These are phyloP conservation scores for Stenodema calcarata DNA, from an alignment of 2,888 invertebrate species.

Conservation along the genomic window DNA sequence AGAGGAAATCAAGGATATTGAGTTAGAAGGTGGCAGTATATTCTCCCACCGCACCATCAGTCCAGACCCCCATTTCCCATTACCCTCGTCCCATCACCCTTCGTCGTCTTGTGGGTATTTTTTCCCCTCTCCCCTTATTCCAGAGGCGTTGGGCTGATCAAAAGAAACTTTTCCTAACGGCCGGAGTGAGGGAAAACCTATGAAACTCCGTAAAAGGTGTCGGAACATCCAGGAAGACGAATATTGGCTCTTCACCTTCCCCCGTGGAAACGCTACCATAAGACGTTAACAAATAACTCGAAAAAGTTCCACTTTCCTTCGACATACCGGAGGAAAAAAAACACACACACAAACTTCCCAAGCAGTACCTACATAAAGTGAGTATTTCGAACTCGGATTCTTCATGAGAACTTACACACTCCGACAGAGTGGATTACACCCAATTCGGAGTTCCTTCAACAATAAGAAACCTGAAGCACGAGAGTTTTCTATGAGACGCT, in stretches of 20 bases:
- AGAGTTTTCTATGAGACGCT: too few species aligned
- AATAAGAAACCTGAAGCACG: neutral
- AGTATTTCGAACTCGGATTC: neutral
- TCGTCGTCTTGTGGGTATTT: neutral
- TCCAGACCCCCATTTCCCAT: constrained; percentile 1
- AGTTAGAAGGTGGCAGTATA: constrained; percentile 12
- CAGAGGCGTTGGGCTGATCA: neutral
- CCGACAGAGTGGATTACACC: neutral
- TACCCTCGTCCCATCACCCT: neutral
- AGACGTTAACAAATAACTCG: neutral
- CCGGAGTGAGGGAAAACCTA: neutral
- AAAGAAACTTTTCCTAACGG: neutral
- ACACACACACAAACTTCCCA: neutral
- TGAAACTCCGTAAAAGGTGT: neutral
- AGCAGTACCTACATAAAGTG: neutral
- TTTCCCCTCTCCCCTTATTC: neutral
- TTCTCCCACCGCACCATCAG: neutral
- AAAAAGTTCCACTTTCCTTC: neutral
- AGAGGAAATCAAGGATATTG: constrained; percentile 1
- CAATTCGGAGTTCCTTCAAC: neutral
- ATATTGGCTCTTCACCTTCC: neutral
- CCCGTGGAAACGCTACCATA: neutral
- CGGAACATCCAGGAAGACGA: neutral
- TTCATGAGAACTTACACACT: neutral
- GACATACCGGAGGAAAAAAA: neutral